Conservation (phyloP, 2,797 vertebrate genomes). For the Naso thynnoides region DNA sequence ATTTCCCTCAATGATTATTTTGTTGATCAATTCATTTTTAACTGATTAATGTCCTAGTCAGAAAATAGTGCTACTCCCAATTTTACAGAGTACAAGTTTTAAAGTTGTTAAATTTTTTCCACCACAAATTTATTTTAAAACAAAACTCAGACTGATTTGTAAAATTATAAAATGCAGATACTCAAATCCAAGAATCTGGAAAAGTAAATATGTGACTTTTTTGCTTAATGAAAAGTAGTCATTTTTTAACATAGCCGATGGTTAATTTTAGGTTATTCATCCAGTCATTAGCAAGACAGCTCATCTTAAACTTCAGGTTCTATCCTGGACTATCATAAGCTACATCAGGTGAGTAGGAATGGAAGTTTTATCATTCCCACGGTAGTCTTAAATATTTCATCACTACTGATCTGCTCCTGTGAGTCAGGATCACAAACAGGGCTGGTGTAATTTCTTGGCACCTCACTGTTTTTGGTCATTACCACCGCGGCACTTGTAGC, state of each 20-base stretch:
- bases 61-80: background rate
- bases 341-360: background rate
- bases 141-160: background rate
- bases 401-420: conserved; percentile 14
- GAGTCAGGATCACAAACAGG: conserved; percentile 31
- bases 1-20: background rate
- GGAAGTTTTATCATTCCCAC: background rate
- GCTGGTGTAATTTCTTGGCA: conserved; percentile 1
- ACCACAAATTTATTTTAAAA: no score
- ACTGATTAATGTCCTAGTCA: background rate
- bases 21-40: background rate
- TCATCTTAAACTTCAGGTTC: background rate
- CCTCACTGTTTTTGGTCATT: conserved; percentile 20
- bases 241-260: background rate
- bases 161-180: no score
- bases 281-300: background rate
- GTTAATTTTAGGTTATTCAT: background rate
- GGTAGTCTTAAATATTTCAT: conserved; percentile 43
- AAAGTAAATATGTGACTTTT: background rate
- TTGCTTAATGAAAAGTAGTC: background rate
- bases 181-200: background rate
- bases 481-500: conserved; percentile 12
- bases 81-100: background rate
- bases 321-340: background rate
- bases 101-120: background rate